Evolutionary conservation across 2,888 invertebrate species (phyloP).

Genomic region (Eulithis prunata): DNA sequence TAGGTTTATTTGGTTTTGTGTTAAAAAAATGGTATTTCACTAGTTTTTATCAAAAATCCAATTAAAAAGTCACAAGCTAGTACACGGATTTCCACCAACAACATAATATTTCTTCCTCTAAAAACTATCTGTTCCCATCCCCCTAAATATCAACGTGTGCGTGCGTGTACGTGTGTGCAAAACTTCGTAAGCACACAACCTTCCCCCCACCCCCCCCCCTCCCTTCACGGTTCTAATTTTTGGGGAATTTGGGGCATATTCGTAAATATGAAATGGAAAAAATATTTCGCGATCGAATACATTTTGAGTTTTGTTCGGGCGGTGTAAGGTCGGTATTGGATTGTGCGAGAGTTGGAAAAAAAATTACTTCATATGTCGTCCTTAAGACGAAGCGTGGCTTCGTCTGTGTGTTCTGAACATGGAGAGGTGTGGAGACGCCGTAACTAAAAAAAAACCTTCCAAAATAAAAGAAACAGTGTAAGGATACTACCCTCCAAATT

Average conservation of each 20-base stretch:
- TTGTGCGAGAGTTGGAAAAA: slow-evolving; percentile 69
- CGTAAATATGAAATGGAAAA: slow-evolving; percentile 86
- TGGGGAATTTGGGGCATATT: slow-evolving; percentile 85
- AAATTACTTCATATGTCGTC: slow-evolving; percentile 85
- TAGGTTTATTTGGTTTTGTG: not conserved
- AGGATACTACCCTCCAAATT: no score
- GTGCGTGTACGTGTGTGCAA: slow-evolving; percentile 55
- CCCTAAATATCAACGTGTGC: slow-evolving; percentile 45
- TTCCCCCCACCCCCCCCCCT: slow-evolving; percentile 64
- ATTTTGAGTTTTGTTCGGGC: slow-evolving; percentile 55
- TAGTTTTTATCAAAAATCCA: slow-evolving; percentile 34
- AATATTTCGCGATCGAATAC: slow-evolving; percentile 73
- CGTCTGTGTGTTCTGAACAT: slow-evolving; percentile 79
- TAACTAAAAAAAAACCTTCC: not conserved
- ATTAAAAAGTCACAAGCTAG: slow-evolving; percentile 56
- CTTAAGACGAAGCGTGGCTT: slow-evolving; percentile 84
- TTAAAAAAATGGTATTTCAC: not conserved
- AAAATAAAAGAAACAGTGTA: no score
- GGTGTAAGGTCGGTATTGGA: slow-evolving; percentile 55
- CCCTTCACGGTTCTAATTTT: slow-evolving; percentile 85
- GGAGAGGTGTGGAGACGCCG: slow-evolving; percentile 53
- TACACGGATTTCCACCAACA: slow-evolving; percentile 55
- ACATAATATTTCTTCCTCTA: slow-evolving; percentile 77
- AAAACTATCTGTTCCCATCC: slow-evolving; percentile 72
- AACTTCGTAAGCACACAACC: slow-evolving; percentile 67